phyloP scores from a whole-genome alignment of 2,797 vertebrate species.

The Cichlasoma orientale region DNA sequence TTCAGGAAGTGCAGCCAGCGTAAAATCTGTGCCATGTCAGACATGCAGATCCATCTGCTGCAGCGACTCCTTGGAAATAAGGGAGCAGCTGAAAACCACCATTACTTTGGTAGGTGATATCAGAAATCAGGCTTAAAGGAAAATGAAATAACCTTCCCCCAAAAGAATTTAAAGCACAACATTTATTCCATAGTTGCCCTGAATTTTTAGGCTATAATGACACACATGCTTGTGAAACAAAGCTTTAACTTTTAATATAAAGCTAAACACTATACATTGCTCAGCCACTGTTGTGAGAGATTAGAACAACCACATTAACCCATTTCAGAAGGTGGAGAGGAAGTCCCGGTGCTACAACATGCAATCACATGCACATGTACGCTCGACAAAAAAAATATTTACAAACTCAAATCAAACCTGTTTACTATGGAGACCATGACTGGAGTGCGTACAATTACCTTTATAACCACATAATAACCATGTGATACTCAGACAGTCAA shows the following conservation, averaged over 20 bases:
- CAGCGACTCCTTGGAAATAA: background rate
- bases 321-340: background rate
- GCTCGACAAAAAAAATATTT: background rate
- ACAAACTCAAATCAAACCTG: background rate
- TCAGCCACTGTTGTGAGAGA: rapidly evolving
- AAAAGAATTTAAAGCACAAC: background rate
- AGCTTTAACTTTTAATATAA: background rate
- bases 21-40: background rate
- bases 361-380: background rate
- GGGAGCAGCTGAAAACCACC: background rate
- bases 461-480: constrained; percentile 46
- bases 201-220: background rate
- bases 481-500: constrained; percentile 49
- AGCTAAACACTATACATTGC: background rate
- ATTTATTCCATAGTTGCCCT: background rate
- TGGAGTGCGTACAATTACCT: background rate
- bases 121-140: background rate
- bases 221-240: background rate
- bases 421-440: background rate
- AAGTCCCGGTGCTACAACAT: background rate
- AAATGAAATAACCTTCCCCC: constrained; percentile 13
- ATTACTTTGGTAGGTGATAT: background rate
- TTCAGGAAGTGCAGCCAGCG: background rate
- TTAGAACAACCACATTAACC: background rate
- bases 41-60: background rate